phyloP scores from a whole-genome alignment of 2,113 vertebrate genomes.

The Myrmecobius fasciatus region DNA sequence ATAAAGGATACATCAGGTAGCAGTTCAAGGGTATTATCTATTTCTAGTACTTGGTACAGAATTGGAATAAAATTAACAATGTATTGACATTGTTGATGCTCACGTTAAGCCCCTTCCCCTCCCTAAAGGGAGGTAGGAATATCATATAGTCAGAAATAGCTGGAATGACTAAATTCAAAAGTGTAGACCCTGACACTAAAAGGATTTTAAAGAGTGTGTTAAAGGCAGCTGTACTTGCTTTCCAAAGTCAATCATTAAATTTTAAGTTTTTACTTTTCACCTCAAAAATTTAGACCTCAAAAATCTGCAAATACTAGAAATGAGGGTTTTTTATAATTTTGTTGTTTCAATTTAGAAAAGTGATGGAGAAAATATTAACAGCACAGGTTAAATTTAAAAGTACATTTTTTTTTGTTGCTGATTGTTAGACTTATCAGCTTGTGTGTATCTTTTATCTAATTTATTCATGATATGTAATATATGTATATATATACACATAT shows the following conservation, averaged over 20 bases:
- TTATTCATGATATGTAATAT: not conserved
- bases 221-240: not conserved
- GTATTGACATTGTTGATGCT: conserved; percentile 36
- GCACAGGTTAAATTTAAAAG: not conserved
- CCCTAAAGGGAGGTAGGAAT: not conserved
- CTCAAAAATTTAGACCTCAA: not conserved
- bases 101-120: not conserved
- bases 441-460: not conserved
- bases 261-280: too few species aligned
- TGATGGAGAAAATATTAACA: not conserved
- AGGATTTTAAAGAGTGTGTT: not conserved
- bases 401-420: not conserved
- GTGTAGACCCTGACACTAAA: not conserved
- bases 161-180: not conserved
- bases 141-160: not conserved
- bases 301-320: not conserved
- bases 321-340: not conserved
- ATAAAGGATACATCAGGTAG: conserved; percentile 61
- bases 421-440: not conserved
- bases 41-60: conserved; percentile 60
- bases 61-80: conserved; percentile 78
- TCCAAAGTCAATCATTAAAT: not conserved
- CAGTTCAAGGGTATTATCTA: conserved; percentile 59
- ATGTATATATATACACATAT: too few species aligned
- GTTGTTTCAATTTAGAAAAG: not conserved